Evolutionary conservation across 2,888 invertebrate genomes (phyloP), one percentile per base, ranked within the genome.

Genomic region (Atrina japonica): DNA sequence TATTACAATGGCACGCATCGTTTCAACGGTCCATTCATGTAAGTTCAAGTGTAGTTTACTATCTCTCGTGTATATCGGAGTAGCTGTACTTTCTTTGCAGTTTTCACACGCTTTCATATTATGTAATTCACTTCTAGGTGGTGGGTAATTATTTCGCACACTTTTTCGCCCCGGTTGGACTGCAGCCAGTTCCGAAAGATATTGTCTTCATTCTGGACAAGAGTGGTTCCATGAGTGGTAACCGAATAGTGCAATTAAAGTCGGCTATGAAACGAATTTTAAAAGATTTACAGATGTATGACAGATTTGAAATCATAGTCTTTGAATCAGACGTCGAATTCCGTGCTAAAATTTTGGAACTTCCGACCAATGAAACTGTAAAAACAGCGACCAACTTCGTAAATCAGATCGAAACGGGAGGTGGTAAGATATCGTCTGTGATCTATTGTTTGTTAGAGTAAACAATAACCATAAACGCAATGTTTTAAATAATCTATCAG

Each of bases 191-290:
- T 11, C 77, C 82, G n/a, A 95, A 95, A 87, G 93, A 94, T 83
- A 93, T 94, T 6, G 92, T 95, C 9, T 95, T 95, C 88, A 94
- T 95, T 29, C 91, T 95, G 83, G 95, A 95, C 88, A 93, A 94
- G 0, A 94, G 94, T 43, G 94, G 94, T 18, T 94, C 94, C 64
- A 95, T 95, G 95, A 91, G 91, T 81, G 94, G 93, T 45, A 92
- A 58, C 18, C 23, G 40, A 18, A 29, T 58, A 7, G 18, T 40
- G 2, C 18, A 40, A 9, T 21, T 58, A 16, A 40, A 58, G 25
- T 3, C 40, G 21, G 56, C 56, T 7, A 58, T 58, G 56, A 5
- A 40, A 21, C 11, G 21, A 5, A 40, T 58, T n/a, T 21, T 58
- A 7, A 21, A 21, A 18, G 56, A 30, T 40, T 41, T 58, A 2